phyloP scores from a whole-genome alignment of 2,888 invertebrate genomes.

The Ptycholaimellus sp. region DNA sequence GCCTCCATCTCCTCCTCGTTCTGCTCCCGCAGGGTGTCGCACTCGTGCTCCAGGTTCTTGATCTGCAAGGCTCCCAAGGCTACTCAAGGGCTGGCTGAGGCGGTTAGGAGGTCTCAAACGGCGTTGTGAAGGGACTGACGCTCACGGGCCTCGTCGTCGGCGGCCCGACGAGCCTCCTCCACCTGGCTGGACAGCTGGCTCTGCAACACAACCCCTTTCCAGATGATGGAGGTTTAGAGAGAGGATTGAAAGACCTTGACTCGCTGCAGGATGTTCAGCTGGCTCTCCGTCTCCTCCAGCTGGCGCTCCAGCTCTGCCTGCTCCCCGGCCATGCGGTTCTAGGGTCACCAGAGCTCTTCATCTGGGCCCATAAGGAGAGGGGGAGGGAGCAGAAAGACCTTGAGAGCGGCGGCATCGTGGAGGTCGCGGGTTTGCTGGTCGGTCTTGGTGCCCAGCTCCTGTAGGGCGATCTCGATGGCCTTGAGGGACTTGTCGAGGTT shows the following conservation, averaged over 20 bases:
- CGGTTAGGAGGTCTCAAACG: too few relatives aligned
- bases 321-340: conserved; percentile 89
- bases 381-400: conserved; percentile 93
- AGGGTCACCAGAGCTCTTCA: conserved; percentile 35
- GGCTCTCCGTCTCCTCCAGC: conserved; percentile 88
- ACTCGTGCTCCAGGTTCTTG: conserved; percentile 93
- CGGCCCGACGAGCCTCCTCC: conserved; percentile 89
- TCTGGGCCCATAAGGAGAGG: too few relatives aligned
- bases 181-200: conserved; percentile 79
- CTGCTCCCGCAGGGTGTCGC: conserved; percentile 94
- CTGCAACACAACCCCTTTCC: too few relatives aligned
- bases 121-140: too few relatives aligned
- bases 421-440: conserved; percentile 89
- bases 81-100: too few relatives aligned
- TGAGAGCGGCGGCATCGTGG: conserved; percentile 54
- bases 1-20: conserved; percentile 96
- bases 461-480: conserved; percentile 47
- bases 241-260: too few relatives aligned
- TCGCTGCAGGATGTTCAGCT: conserved; percentile 44
- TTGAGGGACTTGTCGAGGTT: conserved; percentile 95
- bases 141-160: conserved; percentile 62
- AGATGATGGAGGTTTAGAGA: too few relatives aligned
- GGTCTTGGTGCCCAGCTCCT: conserved; percentile 78
- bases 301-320: conserved; percentile 87
- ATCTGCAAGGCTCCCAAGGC: conserved; percentile 54